Percentiles rank a stretch among this genome's conserved stretches.
Conservation (phyloP, 2,888 invertebrate species). For the Lottia gigantea region DNA sequence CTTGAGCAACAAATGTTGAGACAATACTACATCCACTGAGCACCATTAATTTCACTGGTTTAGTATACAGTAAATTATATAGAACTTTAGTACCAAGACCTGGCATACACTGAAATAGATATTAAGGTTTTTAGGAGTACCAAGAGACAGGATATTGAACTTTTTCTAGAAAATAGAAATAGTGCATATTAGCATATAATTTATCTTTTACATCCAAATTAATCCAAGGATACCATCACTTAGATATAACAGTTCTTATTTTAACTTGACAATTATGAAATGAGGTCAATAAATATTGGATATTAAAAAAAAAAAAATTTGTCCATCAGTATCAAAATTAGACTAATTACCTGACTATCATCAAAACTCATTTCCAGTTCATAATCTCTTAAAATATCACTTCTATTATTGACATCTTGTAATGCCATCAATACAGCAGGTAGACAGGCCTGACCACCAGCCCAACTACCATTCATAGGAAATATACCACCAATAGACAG, state of each 20-base stretch:
- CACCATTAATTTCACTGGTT: slow-evolving; percentile 77
- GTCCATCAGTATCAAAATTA: no score
- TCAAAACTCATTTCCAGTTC: slow-evolving; percentile 91
- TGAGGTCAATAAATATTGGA: no score
- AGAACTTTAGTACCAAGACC: slow-evolving; percentile 97
- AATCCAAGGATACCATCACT: not conserved
- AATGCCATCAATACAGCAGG: slow-evolving; percentile 97
- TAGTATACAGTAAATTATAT: slow-evolving; percentile 94
- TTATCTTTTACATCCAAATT: no score
- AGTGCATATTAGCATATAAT: no score
- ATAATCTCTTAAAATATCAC: slow-evolving; percentile 90
- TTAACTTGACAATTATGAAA: not conserved
- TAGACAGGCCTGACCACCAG: slow-evolving; percentile 97
- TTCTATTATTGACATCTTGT: slow-evolving; percentile 91
- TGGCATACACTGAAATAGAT: slow-evolving; percentile 89
- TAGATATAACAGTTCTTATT: not conserved
- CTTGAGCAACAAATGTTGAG: slow-evolving; percentile 98
- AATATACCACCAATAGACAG: slow-evolving; percentile 86
- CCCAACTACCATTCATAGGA: slow-evolving; percentile 98
- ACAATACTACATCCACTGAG: slow-evolving; percentile 95
- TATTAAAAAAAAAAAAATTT: no score
- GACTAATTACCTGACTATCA: slow-evolving; percentile 86
- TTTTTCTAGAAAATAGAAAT: no score
- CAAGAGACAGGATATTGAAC: not conserved
- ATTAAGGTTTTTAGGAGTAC: slow-evolving; percentile 34